Evolutionary conservation across 2,888 invertebrate species (phyloP).

Genomic region (Lepetodrilus schrolli): DNA sequence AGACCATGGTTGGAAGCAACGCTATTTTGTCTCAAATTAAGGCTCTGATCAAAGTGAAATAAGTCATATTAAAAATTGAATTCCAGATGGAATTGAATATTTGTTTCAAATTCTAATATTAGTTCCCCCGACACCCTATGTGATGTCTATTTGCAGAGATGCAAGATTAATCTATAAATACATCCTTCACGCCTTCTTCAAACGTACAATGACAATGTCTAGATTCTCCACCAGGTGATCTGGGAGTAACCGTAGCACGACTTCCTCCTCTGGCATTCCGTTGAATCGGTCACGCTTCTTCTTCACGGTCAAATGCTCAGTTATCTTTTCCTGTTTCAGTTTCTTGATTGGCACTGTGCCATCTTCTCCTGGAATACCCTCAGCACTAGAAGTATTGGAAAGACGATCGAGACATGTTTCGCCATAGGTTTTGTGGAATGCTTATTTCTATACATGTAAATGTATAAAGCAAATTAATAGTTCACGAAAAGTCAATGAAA

Average conservation of each 20-base stretch:
- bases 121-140: too few species aligned
- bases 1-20: too few species aligned
- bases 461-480: too few species aligned
- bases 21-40: too few species aligned
- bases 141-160: too few species aligned
- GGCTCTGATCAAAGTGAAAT: too few species aligned
- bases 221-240: constrained; percentile 94
- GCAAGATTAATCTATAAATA: background rate
- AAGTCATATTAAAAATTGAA: background rate
- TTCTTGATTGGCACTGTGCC: constrained; percentile 45
- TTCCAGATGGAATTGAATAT: too few species aligned
- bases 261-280: constrained; percentile 93
- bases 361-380: constrained; percentile 20
- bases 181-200: constrained; percentile 64
- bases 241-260: constrained; percentile 92
- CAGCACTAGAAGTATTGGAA: background rate
- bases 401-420: too few species aligned
- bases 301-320: constrained; percentile 79
- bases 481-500: too few species aligned
- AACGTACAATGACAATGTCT: constrained; percentile 99
- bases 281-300: constrained; percentile 73
- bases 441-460: too few species aligned
- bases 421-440: too few species aligned
- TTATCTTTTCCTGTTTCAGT: constrained; percentile 70
- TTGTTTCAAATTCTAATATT: too few species aligned